Percentiles rank a stretch among this genome's conserved stretches.
phyloP scores from a whole-genome alignment of 1,140 invertebrate genomes.

The Theocolax elegans region DNA sequence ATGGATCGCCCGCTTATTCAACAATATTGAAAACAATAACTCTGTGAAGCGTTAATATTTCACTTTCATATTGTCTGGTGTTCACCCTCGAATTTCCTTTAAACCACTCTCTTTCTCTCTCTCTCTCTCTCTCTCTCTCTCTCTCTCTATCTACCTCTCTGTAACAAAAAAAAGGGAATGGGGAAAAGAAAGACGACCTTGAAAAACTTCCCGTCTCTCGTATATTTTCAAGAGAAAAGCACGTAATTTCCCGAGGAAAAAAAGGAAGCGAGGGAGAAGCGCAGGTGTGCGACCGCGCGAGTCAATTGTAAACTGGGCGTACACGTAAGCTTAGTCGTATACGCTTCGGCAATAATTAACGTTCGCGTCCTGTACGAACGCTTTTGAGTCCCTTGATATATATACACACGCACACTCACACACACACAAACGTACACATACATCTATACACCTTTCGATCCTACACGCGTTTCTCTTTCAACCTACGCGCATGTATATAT shows the following conservation, averaged over 20 bases:
- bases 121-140: too few species aligned
- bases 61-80: too few species aligned
- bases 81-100: too few species aligned
- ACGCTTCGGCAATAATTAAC: constrained; percentile 24
- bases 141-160: too few species aligned
- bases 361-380: neutral
- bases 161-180: neutral
- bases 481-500: neutral
- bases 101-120: too few species aligned
- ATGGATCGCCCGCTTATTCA: too few species aligned
- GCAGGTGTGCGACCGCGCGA: constrained; percentile 11
- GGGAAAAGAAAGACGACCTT: neutral
- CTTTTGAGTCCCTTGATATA: neutral
- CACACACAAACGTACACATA: neutral
- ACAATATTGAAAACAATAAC: neutral
- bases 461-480: constrained; percentile 6
- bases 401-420: too few species aligned
- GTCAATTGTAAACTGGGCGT: constrained; percentile 24
- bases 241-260: constrained; percentile 2
- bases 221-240: neutral
- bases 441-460: constrained; percentile 1
- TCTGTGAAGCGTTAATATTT: too few species aligned
- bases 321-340: neutral
- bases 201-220: neutral
- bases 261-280: neutral